Conservation (phyloP, 2,888 invertebrate genomes). For the Cordilura impudica region DNA sequence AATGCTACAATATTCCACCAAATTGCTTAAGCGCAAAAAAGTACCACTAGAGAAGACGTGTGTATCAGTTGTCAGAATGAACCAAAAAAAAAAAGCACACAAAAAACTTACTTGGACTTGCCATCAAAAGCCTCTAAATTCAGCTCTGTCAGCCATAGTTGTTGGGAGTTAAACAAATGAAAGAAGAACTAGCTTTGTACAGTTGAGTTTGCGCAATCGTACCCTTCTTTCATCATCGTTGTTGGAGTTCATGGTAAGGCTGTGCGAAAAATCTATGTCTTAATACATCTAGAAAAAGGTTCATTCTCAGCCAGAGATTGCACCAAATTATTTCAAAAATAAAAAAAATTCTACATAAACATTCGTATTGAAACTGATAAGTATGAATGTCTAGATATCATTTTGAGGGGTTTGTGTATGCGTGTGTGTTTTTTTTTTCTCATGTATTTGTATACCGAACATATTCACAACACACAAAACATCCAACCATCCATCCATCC, state of each 20-base stretch:
- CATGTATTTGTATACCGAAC: no score
- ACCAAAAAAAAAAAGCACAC: not conserved
- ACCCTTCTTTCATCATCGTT: no score
- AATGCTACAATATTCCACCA: conserved; percentile 29
- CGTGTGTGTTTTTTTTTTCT: no score
- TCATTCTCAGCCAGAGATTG: not conserved
- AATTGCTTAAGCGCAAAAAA: conserved; percentile 24
- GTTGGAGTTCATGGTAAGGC: not conserved
- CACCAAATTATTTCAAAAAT: not conserved
- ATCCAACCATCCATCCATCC: no score
- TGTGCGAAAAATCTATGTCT: not conserved
- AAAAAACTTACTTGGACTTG: not conserved
- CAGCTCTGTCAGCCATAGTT: not conserved
- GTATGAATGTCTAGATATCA: not conserved
- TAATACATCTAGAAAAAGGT: not conserved
- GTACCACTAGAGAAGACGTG: conserved; percentile 1
- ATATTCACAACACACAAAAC: not conserved
- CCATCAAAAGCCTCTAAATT: conserved; percentile 4
- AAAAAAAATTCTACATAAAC: no score
- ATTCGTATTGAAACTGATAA: no score
- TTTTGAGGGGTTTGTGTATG: not conserved
- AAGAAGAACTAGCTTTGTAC: conserved; percentile 27
- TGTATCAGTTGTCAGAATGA: conserved; percentile 32
- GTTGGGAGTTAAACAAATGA: not conserved
- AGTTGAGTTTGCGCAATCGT: conserved; percentile 19